Percentiles rank a stretch among this genome's conserved stretches.
phyloP scores from a whole-genome alignment of 2,888 invertebrate species.

The Rapana venosa region DNA sequence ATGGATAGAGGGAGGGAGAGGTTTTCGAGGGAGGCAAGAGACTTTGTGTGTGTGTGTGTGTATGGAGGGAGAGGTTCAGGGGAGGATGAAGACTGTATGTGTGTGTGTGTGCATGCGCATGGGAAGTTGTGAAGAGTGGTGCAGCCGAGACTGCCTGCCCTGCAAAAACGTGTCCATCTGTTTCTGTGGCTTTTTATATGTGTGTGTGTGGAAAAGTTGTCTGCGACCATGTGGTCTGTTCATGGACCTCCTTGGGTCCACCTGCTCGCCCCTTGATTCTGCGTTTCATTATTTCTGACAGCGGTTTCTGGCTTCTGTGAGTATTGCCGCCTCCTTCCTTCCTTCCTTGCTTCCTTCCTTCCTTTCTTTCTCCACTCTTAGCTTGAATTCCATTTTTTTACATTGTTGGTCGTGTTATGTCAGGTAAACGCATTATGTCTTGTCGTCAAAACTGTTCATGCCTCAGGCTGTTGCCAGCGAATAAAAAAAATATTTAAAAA shows the following conservation, averaged over 20 bases:
- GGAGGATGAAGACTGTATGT: background rate
- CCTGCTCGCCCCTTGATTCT: background rate
- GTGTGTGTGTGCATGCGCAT: too few species aligned
- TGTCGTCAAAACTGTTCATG: too few species aligned
- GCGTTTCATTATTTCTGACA: background rate
- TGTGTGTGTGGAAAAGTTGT: background rate
- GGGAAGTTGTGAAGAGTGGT: too few species aligned
- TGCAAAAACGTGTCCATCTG: background rate
- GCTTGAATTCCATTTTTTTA: constrained; percentile 1
- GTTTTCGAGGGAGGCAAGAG: background rate
- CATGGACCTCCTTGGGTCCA: background rate
- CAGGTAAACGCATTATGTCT: too few species aligned
- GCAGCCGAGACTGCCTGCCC: too few species aligned
- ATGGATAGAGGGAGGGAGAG: background rate
- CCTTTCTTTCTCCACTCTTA: background rate
- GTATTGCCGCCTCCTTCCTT: background rate
- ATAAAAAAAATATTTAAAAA: too few species aligned
- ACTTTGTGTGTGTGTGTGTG: background rate
- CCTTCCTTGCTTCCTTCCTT: background rate
- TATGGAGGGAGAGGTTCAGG: background rate
- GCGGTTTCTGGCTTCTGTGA: background rate
- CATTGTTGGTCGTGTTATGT: background rate
- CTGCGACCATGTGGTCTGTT: background rate
- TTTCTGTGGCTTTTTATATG: background rate
- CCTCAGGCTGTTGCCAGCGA: too few species aligned